Base-by-base conservation (phyloP, 2,888 invertebrate species). In the Podotricha telesiphe region DNA sequence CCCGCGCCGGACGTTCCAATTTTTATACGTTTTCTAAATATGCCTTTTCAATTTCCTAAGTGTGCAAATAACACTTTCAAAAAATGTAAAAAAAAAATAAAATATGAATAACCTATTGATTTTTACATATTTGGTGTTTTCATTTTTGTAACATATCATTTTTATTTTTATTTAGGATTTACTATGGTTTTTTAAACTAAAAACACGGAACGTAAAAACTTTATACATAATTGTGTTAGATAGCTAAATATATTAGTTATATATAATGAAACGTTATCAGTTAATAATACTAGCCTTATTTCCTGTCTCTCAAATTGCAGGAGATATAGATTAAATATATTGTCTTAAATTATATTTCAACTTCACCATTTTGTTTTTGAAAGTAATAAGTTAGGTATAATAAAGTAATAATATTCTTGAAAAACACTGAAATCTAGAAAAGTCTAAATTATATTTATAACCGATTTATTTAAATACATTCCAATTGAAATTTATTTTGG, bases 221-320 rank as follows among this genome's bases (percentile, higher is more conserved):
- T 22, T 59, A 22, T 59, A 59, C 22, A 45, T 22, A 59, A 45
- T 45, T 59, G 42, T 59, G 20, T 59, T 59, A 59, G 59, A 45
- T 59, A 59, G 59, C 11, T 22, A 59, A 59, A 59, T 58, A n/a
- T 59, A 59, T 53, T 34, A 34, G n/a, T 37, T 10, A 55, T 37
- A 55, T 34, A 19, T 19, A 55, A 17, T 34, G 10, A 37, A 17
- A 1, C 17, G 34, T 55, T 34, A 11, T 17, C 11, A 28, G 2
- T 51, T 51, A 20, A 50, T 28, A 11, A 51, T 15, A 51, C 15
- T 28, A 8, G 20, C 20, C 20, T 50, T 22, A 51, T 28, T 28
- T 28, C 13, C 47, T 48, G n/a, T 19, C 1, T 15, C 34, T 19
- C 2, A 56, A 37, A 40, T 56, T 56, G 19, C 19, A 56, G 19